phyloP scores from a whole-genome alignment of 2,888 invertebrate species.

The Callyntrura guangdongensis region DNA sequence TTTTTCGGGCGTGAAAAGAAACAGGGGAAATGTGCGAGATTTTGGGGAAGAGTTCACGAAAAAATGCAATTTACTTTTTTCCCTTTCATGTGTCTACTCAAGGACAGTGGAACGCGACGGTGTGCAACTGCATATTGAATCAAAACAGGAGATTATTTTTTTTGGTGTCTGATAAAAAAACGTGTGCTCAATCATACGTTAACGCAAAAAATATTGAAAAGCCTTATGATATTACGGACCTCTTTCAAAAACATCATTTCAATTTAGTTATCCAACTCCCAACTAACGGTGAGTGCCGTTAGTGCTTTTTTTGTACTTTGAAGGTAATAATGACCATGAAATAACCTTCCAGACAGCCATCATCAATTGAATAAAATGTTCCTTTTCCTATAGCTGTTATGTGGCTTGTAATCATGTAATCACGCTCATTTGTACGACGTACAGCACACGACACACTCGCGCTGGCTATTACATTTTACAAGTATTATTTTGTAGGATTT shows the following conservation, averaged over 20 bases:
- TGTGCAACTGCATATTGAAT: background rate
- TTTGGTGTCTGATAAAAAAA: background rate
- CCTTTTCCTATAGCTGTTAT: background rate
- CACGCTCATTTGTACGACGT: background rate
- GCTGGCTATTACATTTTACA: slow-evolving; percentile 11
- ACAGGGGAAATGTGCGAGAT: background rate
- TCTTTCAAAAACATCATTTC: background rate
- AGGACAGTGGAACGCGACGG: background rate
- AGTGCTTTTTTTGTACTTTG: background rate
- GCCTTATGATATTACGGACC: background rate
- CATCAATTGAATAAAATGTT: background rate
- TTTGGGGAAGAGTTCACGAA: background rate
- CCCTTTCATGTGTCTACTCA: background rate
- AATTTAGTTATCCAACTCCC: too few species aligned
- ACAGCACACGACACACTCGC: background rate
- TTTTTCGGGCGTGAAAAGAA: background rate
- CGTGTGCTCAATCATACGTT: background rate
- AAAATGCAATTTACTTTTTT: slow-evolving; percentile 42
- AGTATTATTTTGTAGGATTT: background rate
- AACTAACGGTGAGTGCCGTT: background rate
- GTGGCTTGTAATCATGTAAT: slow-evolving; percentile 40
- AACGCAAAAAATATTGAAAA: background rate
- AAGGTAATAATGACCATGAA: background rate
- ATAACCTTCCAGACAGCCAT: background rate
- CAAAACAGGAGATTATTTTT: background rate